A percentile compares a stretch with the other conserved stretches of the same genome.
Conservation (phyloP, 1,140 invertebrate genomes). For the Holcopasites calliopsidis region DNA sequence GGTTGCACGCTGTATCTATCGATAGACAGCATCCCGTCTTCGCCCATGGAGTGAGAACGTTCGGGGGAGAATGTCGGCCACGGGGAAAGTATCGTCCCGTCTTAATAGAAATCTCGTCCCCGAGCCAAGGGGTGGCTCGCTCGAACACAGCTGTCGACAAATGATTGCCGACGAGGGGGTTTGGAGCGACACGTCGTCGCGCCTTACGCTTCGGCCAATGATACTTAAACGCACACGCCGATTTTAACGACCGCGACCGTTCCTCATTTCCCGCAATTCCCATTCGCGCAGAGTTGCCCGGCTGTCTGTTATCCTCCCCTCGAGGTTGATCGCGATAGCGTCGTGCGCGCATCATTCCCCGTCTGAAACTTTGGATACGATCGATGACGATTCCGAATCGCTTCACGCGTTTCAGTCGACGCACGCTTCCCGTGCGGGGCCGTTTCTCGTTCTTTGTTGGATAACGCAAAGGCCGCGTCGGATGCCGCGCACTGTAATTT, state of each 20-base stretch:
- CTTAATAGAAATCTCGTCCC: too few species aligned
- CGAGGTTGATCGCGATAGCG: too few species aligned
- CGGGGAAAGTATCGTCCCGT: too few species aligned
- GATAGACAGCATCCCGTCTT: not conserved
- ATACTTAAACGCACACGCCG: conserved; percentile 62
- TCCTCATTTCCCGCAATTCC: conserved; percentile 68
- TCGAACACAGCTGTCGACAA: not conserved
- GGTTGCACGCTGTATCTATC: not conserved
- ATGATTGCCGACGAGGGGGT: not conserved
- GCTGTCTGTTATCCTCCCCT: conserved; percentile 25
- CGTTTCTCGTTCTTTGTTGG: conserved; percentile 47
- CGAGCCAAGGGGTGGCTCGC: too few species aligned
- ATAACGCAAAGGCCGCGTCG: not conserved
- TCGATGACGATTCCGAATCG: too few species aligned
- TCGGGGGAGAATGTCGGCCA: too few species aligned
- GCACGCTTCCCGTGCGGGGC: too few species aligned
- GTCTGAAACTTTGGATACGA: too few species aligned
- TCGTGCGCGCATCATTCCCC: too few species aligned
- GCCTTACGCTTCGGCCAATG: conserved; percentile 29
- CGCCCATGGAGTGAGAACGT: too few species aligned
- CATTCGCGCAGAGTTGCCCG: conserved; percentile 55
- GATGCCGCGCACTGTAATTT: not conserved
- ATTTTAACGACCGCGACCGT: conserved; percentile 57
- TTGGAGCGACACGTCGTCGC: conserved; percentile 23
- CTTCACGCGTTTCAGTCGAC: too few species aligned